A percentile compares a stretch with the other conserved stretches of the same genome.
Conservation (phyloP, 1,140 invertebrate genomes). For the Drosophila tsacasi region DNA sequence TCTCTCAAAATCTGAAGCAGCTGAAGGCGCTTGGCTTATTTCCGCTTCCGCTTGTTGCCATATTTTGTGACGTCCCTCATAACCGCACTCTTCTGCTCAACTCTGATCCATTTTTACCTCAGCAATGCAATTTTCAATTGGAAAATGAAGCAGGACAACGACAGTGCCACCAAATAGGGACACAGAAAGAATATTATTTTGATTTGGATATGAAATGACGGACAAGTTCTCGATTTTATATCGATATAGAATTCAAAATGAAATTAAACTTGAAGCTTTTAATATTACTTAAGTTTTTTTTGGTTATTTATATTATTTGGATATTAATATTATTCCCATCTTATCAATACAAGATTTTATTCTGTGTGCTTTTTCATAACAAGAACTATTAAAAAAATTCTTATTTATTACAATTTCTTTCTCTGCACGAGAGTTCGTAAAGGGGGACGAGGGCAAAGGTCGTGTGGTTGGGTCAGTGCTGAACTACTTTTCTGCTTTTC, state of each 20-base stretch:
- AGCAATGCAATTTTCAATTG: constrained; percentile 59
- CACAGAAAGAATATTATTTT: background rate
- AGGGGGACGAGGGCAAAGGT: background rate
- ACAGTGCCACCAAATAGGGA: constrained; percentile 11
- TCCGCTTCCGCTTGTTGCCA: constrained; percentile 66
- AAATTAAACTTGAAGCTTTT: too few relatives aligned
- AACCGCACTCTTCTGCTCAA: background rate
- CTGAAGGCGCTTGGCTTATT: constrained; percentile 73
- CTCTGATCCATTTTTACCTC: constrained; percentile 23
- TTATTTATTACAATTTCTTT: background rate
- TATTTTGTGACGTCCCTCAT: constrained; percentile 37
- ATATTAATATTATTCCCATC: too few relatives aligned
- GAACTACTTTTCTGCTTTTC: constrained; percentile 27
- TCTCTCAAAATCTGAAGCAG: constrained; percentile 37
- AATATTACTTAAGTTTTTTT: too few relatives aligned
- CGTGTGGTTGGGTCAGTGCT: constrained; percentile 39
- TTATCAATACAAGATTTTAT: too few relatives aligned
- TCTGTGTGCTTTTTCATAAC: too few relatives aligned
- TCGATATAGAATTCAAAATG: background rate
- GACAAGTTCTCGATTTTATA: background rate
- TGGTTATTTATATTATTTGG: too few relatives aligned
- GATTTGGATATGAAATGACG: background rate
- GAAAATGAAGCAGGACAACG: constrained; percentile 5
- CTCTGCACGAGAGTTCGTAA: constrained; percentile 29
- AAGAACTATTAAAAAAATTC: too few relatives aligned